Evolutionary conservation across 2,113 vertebrate genomes (phyloP), one percentile per base, ranked within the genome.

Genomic region (Dissostichus mawsoni): DNA sequence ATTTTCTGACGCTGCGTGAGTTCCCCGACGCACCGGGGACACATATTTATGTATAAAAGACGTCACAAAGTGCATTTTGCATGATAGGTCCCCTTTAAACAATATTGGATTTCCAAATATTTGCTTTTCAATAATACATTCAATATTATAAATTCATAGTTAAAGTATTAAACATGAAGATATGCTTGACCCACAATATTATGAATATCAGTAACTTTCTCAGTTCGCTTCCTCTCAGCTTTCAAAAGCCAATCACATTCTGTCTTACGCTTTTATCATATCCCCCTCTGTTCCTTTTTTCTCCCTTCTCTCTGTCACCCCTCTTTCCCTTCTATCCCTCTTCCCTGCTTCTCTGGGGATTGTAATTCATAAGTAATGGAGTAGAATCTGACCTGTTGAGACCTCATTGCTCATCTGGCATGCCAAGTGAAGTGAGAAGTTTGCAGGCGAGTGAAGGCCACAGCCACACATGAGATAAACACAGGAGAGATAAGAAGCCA

Each of bases 381-480:
- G 23, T 58, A 66, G 51, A 48, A 58, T 80, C 50, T 74, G 70
- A 68, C 53, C 70, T 33, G 59, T 55, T 20, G n/a, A 8, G 16
- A 47, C 70, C 61, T 71, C 7, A 17, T 53, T 47, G 55, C 29
- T 83, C 58, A 56, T 74, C 63, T 76, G 51, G 11, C 57, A 45
- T 48, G 56, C 23, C 56, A 56, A 29, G 44, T 51, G 51, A 87
- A 73, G 73, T 61, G 82, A 76, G 69, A 76, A 66, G 72, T 75
- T 62, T 66, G 12, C 62, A 67, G 68, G 78, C 52, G 36, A 58
- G 73, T 48, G 70, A 75, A 75, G 47, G 62, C 61, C 6, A 20
- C 80, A 55, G 53, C 50, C 66, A 65, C 66, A 66, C 64, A 72
- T 59, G 55, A 87, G 76, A 65, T 69, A 41, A 82, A 45, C 52